Conservation (phyloP, 2,888 invertebrate species). For the Melangyna quadrimaculata region DNA sequence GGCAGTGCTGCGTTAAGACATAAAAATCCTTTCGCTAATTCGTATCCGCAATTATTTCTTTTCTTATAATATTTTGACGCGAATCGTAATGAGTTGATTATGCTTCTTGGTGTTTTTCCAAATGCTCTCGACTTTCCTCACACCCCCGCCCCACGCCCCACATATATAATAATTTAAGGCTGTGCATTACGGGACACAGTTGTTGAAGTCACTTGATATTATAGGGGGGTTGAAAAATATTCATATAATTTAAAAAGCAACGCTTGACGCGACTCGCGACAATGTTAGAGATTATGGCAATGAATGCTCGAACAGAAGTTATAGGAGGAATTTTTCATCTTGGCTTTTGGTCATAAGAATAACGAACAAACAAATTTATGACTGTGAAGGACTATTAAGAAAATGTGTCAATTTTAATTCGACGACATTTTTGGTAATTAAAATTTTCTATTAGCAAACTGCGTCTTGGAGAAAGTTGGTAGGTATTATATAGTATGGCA, state of each 20-base stretch:
- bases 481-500: background rate
- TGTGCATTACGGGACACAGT: slow-evolving; percentile 64
- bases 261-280: slow-evolving; percentile 56
- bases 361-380: slow-evolving; percentile 66
- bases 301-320: slow-evolving; percentile 49
- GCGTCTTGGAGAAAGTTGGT: background rate
- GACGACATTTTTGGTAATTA: slow-evolving; percentile 67
- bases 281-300: slow-evolving; percentile 56
- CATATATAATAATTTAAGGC: background rate
- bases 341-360: slow-evolving; percentile 51
- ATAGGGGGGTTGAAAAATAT: slow-evolving; percentile 51
- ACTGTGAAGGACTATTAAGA: slow-evolving; percentile 68
- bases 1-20: slow-evolving; percentile 56
- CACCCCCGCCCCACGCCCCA: background rate
- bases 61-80: slow-evolving; percentile 73
- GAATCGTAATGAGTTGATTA: slow-evolving; percentile 73
- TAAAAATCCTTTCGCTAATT: slow-evolving; percentile 70
- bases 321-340: slow-evolving; percentile 42
- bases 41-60: slow-evolving; percentile 71
- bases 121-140: slow-evolving; percentile 19
- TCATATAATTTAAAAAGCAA: slow-evolving; percentile 44
- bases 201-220: slow-evolving; percentile 53
- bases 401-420: slow-evolving; percentile 72
- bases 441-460: slow-evolving; percentile 48
- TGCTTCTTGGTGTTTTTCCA: slow-evolving; percentile 64